Percentiles rank a stretch among this genome's conserved stretches.
Conservation (phyloP, 2,797 vertebrate genomes). For the Antrozous pallidus region DNA sequence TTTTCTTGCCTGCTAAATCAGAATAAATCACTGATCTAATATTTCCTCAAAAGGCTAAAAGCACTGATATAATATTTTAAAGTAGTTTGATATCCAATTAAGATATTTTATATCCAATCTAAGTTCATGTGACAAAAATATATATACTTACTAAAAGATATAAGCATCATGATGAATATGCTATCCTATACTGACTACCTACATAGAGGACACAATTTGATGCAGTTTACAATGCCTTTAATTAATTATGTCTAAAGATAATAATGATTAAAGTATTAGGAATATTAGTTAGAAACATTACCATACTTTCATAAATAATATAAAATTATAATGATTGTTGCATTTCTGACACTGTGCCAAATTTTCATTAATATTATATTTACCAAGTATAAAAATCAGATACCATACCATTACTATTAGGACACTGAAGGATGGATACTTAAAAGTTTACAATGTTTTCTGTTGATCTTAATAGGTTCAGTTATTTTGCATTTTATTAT, state of each 20-base stretch:
- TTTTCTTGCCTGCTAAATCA: background rate
- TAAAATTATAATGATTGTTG: background rate
- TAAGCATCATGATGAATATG: background rate
- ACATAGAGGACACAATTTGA: background rate
- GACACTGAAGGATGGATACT: background rate
- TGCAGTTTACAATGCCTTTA: background rate
- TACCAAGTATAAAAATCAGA: background rate
- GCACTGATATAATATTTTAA: conserved; percentile 19
- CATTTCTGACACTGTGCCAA: background rate
- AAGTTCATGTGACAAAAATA: background rate
- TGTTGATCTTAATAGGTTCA: background rate
- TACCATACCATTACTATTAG: background rate
- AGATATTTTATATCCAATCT: background rate
- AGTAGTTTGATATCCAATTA: background rate
- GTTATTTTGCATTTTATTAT: background rate
- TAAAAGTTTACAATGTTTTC: background rate
- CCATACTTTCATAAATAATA: background rate
- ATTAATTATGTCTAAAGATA: background rate
- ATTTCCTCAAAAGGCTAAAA: conserved; percentile 30
- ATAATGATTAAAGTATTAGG: background rate
- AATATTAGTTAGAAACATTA: background rate
- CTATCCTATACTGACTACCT: background rate
- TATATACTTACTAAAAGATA: background rate
- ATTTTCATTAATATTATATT: background rate
- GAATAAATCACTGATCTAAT: conserved; percentile 34